Base-by-base conservation (phyloP, 37 sponge, comb jelly and placozoan genomes). In the Bolinopsis microptera region DNA sequence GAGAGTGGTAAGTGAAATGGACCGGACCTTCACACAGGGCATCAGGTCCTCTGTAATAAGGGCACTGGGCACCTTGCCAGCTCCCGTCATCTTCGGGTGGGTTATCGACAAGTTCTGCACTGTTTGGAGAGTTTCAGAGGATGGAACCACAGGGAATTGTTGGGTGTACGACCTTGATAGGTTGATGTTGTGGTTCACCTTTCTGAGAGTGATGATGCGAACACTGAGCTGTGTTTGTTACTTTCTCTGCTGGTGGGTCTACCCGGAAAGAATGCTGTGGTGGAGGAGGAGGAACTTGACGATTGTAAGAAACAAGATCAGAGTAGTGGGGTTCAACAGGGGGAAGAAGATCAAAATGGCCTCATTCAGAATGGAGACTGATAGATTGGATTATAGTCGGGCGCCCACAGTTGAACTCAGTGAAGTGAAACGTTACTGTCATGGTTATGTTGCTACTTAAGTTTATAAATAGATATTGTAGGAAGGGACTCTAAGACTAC, bases 81-180 rank as follows among this genome's bases (percentile, higher is more conserved):
- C 61, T 21, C 90, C 90, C 30, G n/a, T 86, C 30, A 23, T 86
- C 9, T 86, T 41, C 90, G 90, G 90, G 30, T 39, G 61, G 61
- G 90, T 86, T 35, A 41, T 86, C 27, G 90, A 86, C 90, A 86
- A 41, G 25, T 41, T 86, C 61, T 86, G 90, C 35, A 86, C 90
- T 0, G 90, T 86, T 40, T 86, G 90, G 90, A 86, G 61, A 27
- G 36, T 38, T 39, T 23, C 90, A 33, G 61, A 39, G 28, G 90
- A 86, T n/a, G 90, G 90, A 8, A 86, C 41, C 26, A 27, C 16
- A 27, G 90, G 90, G 26, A 86, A 86, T 25, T 86, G 90, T 27
- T 40, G 41, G 90, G 31, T 86, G 3, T 86, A 86, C 26, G 90
- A 86, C 39, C 9, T 86, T 2, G 80, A 77, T 18, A 77, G 18